Conservation (phyloP, 2,113 vertebrate genomes). For the Todiramphus chloris region DNA sequence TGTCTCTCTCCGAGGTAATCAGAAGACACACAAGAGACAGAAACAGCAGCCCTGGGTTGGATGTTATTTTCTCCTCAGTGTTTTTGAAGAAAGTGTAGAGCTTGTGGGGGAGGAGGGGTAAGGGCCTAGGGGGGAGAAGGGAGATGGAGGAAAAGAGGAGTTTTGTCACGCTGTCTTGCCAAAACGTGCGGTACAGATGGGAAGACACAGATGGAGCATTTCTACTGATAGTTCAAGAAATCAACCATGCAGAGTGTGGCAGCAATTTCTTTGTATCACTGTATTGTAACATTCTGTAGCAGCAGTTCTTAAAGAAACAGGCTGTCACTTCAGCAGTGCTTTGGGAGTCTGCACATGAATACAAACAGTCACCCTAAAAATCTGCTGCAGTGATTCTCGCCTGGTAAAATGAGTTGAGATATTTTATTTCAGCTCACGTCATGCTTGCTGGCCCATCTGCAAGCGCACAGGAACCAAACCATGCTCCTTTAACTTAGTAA, state of each 20-base stretch:
- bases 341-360: conserved; percentile 17
- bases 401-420: conserved; percentile 25
- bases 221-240: conserved; percentile 60
- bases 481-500: not conserved
- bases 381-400: conserved; percentile 21
- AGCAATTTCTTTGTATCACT: conserved; percentile 7
- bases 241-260: conserved; percentile 6
- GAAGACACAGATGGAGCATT: conserved; percentile 29
- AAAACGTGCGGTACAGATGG: conserved; percentile 17
- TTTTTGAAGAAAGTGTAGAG: not conserved
- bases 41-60: not conserved
- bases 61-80: not conserved
- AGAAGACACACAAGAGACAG: not conserved
- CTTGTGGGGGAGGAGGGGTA: not conserved
- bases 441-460: not conserved
- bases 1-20: not conserved
- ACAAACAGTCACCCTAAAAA: conserved; percentile 41
- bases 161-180: conserved; percentile 24
- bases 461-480: not conserved
- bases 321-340: conserved; percentile 19
- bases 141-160: not conserved
- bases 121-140: not conserved
- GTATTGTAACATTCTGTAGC: conserved; percentile 18
- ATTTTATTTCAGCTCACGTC: conserved; percentile 31
- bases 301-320: conserved; percentile 51